Evolutionary conservation across 2,888 invertebrate genomes (phyloP), one percentile per base, ranked within the genome.

Genomic region (Buathra laborator): DNA sequence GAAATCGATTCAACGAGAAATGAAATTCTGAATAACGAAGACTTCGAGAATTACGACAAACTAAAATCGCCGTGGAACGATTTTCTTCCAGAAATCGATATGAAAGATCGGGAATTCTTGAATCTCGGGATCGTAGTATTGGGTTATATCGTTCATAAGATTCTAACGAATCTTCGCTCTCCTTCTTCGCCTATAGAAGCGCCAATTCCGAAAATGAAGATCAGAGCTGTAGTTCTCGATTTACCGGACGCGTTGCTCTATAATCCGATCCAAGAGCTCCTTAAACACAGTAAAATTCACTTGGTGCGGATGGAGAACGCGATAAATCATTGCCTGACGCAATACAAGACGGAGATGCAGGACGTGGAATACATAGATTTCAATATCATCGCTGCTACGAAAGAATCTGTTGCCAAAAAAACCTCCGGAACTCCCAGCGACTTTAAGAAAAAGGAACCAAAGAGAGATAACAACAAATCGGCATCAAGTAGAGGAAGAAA

Each of bases 241-340:
- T 88, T 95, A 19, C 94, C 94, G 9, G 95, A 95, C 78, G 5
- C 66, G 12, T 14, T 48, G 7, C 71, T 87, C 3, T 92, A 94
- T 85, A 86, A 92, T 12, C 91, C 94, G 32, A 94, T 95, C 91
- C 94, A 94, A 89, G 88, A 87, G 19, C 90, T 95, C 64, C 91
- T 96, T 12, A 92, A 93, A 53, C 87, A 90, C 14, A 91, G 91
- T 32, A 94, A 94, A 86, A 93, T 95, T 78, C 94, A 92, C 46
- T 94, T 95, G 51, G 92, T 95, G 10, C 93, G 94, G 1, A 85
- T 95, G 16, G 95, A 95, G 88, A 90, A 94, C 44, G 95, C 95
- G n/a, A 94, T 96, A 14, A 95, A 96, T 89, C 95, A 94, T 91
- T 96, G 96, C 88, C 90, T 96, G 7, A 93, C 94, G 76, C 93